These are phyloP conservation scores for Tigriopus japonicus DNA, from an alignment of 1,140 invertebrate genomes.

Conservation along the genomic window DNA sequence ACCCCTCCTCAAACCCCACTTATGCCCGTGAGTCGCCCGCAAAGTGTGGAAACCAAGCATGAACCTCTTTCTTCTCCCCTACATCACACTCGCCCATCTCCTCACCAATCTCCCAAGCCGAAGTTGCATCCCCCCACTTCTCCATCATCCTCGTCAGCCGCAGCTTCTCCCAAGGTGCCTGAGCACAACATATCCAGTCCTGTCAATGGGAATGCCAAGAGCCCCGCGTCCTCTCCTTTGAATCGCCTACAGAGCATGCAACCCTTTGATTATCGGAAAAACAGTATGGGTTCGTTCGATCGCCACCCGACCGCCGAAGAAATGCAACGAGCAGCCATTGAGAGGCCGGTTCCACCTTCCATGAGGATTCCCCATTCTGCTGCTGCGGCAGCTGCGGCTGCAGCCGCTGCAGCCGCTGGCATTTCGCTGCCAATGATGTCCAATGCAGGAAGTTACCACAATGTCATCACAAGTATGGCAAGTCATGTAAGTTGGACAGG, in stretches of 20 bases:
- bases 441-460: constrained; percentile 9
- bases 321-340: neutral
- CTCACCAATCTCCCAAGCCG: constrained; percentile 15
- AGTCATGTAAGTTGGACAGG: neutral
- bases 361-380: constrained; percentile 14
- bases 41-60: constrained; percentile 16
- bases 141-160: constrained; percentile 17
- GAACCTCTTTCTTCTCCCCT: constrained; percentile 17
- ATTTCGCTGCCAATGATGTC: neutral
- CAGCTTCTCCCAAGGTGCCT: constrained; percentile 29
- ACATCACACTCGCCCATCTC: constrained; percentile 26
- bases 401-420: constrained; percentile 1
- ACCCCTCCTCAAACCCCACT: constrained; percentile 17
- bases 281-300: constrained; percentile 31
- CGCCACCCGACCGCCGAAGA: neutral
- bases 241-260: constrained; percentile 84
- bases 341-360: neutral
- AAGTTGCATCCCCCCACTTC: constrained; percentile 16
- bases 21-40: constrained; percentile 18
- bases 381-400: constrained; percentile 20
- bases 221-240: constrained; percentile 40
- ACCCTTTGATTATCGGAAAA: constrained; percentile 73
- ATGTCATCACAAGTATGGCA: neutral
- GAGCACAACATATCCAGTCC: constrained; percentile 34
- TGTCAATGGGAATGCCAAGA: constrained; percentile 33